A percentile compares a stretch with the other conserved stretches of the same genome.
Conservation (phyloP, 2,888 invertebrate species). For the Chironomus riparius region DNA sequence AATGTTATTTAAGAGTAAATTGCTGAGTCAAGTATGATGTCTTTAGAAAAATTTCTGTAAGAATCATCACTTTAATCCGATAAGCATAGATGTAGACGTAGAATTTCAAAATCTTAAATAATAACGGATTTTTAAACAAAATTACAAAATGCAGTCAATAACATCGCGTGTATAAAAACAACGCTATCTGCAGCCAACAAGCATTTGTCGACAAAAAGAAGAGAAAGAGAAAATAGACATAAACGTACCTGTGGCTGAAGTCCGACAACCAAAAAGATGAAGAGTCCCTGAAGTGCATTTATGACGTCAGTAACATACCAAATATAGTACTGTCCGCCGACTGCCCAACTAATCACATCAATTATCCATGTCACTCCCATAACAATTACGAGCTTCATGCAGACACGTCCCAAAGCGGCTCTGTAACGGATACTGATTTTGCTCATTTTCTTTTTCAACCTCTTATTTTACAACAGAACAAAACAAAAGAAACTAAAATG, state of each 20-base stretch:
- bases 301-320: constrained; percentile 80
- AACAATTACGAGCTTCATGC: constrained; percentile 74
- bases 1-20: too few species aligned
- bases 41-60: too few species aligned
- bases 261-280: constrained; percentile 81
- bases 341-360: constrained; percentile 75
- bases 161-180: too few species aligned
- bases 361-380: constrained; percentile 74
- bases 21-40: too few species aligned
- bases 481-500: background rate
- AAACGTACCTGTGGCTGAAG: constrained; percentile 69
- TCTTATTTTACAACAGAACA: background rate
- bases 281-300: constrained; percentile 78
- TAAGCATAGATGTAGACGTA: too few species aligned
- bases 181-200: too few species aligned
- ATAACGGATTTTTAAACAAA: too few species aligned
- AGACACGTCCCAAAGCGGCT: constrained; percentile 72
- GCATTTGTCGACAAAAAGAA: background rate
- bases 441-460: constrained; percentile 9
- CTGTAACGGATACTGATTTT: constrained; percentile 42
- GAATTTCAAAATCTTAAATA: too few species aligned
- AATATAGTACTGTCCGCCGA: constrained; percentile 67
- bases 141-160: too few species aligned
- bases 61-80: too few species aligned
- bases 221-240: constrained; percentile 30